Percentiles rank a stretch among this genome's conserved stretches.
phyloP scores from a whole-genome alignment of 1,140 invertebrate genomes.

The Batillaria attramentaria region DNA sequence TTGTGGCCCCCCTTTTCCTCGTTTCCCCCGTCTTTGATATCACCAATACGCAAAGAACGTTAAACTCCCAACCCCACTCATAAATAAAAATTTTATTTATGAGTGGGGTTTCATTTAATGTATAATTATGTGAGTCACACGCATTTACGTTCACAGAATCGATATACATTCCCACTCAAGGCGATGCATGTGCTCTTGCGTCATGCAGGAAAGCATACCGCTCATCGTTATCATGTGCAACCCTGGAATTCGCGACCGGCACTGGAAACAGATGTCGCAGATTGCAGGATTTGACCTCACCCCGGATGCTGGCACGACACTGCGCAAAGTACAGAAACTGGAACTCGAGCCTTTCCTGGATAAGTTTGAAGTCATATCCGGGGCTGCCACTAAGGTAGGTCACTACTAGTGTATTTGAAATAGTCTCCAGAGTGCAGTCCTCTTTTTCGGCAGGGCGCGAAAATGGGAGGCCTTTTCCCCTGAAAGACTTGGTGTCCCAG shows the following conservation, averaged over 20 bases:
- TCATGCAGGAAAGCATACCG: slow-evolving; percentile 67
- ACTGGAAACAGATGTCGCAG: slow-evolving; percentile 70
- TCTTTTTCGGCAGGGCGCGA: too few species aligned
- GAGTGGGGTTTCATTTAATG: too few species aligned
- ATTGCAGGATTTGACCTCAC: slow-evolving; percentile 68
- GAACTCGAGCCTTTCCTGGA: slow-evolving; percentile 67
- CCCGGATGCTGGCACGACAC: slow-evolving; percentile 65
- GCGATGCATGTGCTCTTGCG: too few species aligned
- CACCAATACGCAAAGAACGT: too few species aligned
- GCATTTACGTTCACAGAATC: too few species aligned
- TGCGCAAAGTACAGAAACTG: slow-evolving; percentile 70
- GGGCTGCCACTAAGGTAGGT: slow-evolving; percentile 68
- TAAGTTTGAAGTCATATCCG: slow-evolving; percentile 68
- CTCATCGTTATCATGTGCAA: slow-evolving; percentile 70
- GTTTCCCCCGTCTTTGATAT: too few species aligned
- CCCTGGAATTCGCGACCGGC: slow-evolving; percentile 66
- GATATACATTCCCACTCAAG: too few species aligned
- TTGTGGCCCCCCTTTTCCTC: too few species aligned
- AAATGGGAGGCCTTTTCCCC: too few species aligned
- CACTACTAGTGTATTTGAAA: not conserved
- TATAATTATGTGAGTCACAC: too few species aligned
- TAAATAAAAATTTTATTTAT: too few species aligned
- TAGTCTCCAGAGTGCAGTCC: not conserved
- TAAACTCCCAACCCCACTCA: too few species aligned
- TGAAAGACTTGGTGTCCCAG: not conserved